Percentiles rank a stretch among this genome's conserved stretches.
Evolutionary conservation across 2,797 vertebrate species (phyloP).

Genomic region (Alosa sapidissima): DNA sequence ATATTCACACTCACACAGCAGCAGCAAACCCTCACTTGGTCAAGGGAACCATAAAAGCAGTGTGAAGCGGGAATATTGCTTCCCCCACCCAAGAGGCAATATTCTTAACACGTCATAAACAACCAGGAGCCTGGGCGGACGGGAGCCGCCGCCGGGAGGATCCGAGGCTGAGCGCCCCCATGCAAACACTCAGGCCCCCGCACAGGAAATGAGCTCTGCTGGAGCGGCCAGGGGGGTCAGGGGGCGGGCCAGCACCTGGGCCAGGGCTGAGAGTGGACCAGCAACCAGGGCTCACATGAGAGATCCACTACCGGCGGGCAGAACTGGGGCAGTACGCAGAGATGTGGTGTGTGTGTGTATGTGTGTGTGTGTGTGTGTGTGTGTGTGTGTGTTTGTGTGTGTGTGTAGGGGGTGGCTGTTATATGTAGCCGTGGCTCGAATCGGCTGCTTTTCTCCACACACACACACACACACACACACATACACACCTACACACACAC

Average conservation of each 20-base stretch:
- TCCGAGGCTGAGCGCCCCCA: too few relatives aligned
- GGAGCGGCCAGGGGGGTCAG: neutral
- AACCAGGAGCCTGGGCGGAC: neutral
- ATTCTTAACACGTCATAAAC: conserved; percentile 24
- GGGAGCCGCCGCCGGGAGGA: neutral
- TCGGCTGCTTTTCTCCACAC: neutral
- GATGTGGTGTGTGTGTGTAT: neutral
- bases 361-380: conserved; percentile 7
- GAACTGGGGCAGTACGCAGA: neutral
- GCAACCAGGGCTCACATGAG: neutral
- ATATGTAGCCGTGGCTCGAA: neutral
- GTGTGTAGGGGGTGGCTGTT: neutral
- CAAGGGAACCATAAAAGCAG: conserved; percentile 3
- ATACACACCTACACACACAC: too few relatives aligned
- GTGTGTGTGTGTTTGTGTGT: conserved; percentile 8
- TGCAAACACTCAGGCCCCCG: neutral
- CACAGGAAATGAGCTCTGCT: neutral
- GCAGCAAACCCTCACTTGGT: conserved; percentile 2
- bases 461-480: too few relatives aligned
- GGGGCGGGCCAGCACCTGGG: neutral
- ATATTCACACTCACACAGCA: conserved; percentile 11
- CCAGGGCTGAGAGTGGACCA: neutral
- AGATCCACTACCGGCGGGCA: neutral
- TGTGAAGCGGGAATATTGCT: conserved; percentile 4
- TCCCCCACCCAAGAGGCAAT: conserved; percentile 11